Evolutionary conservation across 53 echinoderm and acorn worm species (phyloP), one percentile per base, ranked within the genome.

Genomic region (Pentamera pediparva): DNA sequence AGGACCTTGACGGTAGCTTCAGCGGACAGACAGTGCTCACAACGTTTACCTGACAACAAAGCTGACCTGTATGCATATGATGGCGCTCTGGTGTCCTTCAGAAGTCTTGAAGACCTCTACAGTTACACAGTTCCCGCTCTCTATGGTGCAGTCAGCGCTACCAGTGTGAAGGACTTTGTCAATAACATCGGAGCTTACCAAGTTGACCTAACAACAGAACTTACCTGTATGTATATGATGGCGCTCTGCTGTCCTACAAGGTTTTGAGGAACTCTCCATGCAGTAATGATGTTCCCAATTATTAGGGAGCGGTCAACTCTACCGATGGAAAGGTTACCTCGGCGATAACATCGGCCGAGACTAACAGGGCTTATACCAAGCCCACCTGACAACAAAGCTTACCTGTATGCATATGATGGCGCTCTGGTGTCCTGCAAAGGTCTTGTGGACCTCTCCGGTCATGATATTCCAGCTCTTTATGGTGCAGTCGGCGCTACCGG

Each of bases 241-340:
- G 91, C 70, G 61, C 91, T 83, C 69, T 98, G 92, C 37, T 98
- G 98, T 0, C 98, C 98, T 27, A 89, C 92, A 98, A 98, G 32
- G 76, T 76, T 63, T 98, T 98, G 69, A 89, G 92, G 38, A 76
- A 52, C 51, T 98, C 98, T n/a, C 98, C 61, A 60, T 35, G 33
- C 98, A 0, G 83, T 92, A 34, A 61, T 50, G 61, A 98, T 91
- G 74, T 98, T 98, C 98, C 98, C 91, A 61, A 86, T 98, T 38
- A 76, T 76, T 26, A 98, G 76, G 0, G 86, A 92, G 51, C 83
- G 85, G 38, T 98, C 98, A 25, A 83, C 86, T 32, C 92, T 92
- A 0, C 91, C 98, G 10, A 92, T 92, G 62, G 76, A 98, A 20
- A 98, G 48, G 12, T 19, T n/a, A 98, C 86, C 34, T 77, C 80